These are phyloP conservation scores for Meda fulgida DNA, from an alignment of 2,797 vertebrate species.

Conservation along the genomic window DNA sequence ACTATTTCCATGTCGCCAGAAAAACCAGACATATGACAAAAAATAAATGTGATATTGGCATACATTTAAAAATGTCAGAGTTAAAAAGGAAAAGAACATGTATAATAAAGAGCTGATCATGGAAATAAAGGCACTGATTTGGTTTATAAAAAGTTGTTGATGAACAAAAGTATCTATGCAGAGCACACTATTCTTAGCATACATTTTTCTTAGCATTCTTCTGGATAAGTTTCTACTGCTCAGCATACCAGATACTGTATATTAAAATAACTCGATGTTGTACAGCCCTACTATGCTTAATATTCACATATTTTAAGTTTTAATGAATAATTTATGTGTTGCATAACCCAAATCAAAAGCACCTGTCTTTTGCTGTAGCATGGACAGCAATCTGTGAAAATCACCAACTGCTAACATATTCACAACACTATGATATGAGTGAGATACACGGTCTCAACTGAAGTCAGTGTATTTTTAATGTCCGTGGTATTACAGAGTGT, in stretches of 20 bases:
- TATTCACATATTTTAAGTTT: background rate
- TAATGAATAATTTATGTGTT: background rate
- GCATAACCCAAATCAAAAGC: slow-evolving; percentile 1
- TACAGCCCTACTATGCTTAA: background rate
- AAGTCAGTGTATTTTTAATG: slow-evolving; percentile 22
- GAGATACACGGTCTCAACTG: background rate
- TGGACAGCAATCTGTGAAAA: background rate
- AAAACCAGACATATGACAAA: background rate
- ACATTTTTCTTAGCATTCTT: background rate
- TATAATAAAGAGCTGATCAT: slow-evolving; percentile 1
- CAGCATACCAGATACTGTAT: background rate
- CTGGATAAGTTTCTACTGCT: background rate
- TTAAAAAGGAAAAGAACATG: slow-evolving; percentile 2
- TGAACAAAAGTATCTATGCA: background rate
- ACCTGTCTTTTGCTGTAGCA: background rate
- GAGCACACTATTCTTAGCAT: background rate
- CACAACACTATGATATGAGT: background rate
- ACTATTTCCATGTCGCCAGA: background rate
- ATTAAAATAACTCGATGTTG: background rate
- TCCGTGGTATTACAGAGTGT: slow-evolving; percentile 2
- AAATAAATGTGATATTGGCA: slow-evolving; percentile 6
- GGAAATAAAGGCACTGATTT: slow-evolving; percentile 31
- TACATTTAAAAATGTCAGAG: slow-evolving; percentile 11
- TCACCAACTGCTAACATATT: background rate
- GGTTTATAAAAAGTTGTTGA: slow-evolving; percentile 4